Percentiles rank a stretch among this genome's conserved stretches.
These are phyloP conservation scores for Temnopleurus reevesii DNA, from an alignment of 53 echinoderm and acorn worm genomes.

Conservation along the genomic window DNA sequence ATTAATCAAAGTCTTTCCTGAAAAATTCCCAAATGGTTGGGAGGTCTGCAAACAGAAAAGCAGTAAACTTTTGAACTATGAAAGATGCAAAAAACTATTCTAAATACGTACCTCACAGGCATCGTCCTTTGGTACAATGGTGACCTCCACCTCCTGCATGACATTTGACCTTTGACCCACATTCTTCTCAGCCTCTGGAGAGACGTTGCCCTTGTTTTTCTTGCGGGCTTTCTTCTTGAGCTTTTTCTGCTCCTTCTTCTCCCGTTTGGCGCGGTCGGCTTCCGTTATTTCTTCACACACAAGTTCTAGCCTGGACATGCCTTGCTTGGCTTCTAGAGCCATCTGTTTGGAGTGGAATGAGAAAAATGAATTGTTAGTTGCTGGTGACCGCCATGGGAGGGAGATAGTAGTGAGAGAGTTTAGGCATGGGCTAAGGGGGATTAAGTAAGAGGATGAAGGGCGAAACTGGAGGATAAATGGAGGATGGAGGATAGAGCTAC, in stretches of 20 bases:
- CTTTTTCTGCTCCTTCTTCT: constrained; percentile 93
- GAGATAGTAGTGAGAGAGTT: too few relatives aligned
- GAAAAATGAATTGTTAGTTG: too few relatives aligned
- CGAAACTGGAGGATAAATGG: too few relatives aligned
- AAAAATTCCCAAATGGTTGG: too few relatives aligned
- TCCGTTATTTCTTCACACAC: constrained; percentile 92
- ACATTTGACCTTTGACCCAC: neutral
- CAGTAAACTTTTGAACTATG: too few relatives aligned
- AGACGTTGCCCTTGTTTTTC: constrained; percentile 69
- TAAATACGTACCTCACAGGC: neutral
- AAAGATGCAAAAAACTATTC: neutral
- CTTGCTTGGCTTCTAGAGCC: constrained; percentile 83
- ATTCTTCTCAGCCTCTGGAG: constrained; percentile 49
- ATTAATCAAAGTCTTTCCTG: too few relatives aligned
- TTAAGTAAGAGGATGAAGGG: too few relatives aligned
- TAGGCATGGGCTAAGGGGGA: too few relatives aligned
- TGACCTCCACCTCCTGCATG: constrained; percentile 55
- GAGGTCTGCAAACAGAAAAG: too few relatives aligned
- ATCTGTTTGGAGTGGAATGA: constrained; percentile 56
- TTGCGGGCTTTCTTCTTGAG: constrained; percentile 89
- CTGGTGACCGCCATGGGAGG: too few relatives aligned
- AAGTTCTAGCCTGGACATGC: constrained; percentile 89
- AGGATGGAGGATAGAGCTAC: too few relatives aligned
- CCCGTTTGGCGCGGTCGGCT: constrained; percentile 82
- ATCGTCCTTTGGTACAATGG: constrained; percentile 45